Conservation (phyloP, 2,888 invertebrate species). For the Spodoptera littoralis region DNA sequence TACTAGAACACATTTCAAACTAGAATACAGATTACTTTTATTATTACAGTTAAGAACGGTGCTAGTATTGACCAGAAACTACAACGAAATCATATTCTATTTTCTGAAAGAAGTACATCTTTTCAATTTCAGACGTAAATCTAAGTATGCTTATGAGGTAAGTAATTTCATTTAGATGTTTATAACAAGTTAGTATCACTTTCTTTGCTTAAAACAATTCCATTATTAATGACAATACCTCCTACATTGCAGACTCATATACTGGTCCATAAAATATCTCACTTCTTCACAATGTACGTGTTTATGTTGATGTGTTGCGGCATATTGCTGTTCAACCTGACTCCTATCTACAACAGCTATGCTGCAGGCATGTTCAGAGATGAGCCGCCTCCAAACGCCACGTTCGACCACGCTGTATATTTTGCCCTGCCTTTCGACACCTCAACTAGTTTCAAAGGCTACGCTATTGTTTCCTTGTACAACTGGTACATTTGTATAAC, state of each 20-base stretch:
- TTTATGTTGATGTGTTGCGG: not conserved
- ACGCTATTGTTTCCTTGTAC: not conserved
- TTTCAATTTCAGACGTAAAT: conserved; percentile 26
- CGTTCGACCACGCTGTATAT: conserved; percentile 29
- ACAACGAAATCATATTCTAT: conserved; percentile 1
- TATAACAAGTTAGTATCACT: not conserved
- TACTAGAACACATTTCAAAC: too few species aligned
- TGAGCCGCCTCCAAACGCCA: conserved; percentile 17
- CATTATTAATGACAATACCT: not conserved
- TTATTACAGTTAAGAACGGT: conserved; percentile 19
- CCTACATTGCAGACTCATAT: conserved; percentile 33
- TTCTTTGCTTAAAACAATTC: not conserved
- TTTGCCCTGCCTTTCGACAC: conserved; percentile 27
- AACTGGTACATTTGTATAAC: conserved; percentile 12
- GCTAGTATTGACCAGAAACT: conserved; percentile 6
- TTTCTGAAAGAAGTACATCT: conserved; percentile 31
- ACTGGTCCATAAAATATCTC: conserved; percentile 28
- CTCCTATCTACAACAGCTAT: conserved; percentile 28
- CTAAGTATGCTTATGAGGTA: conserved; percentile 32
- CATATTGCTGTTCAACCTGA: conserved; percentile 20
- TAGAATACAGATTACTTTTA: not conserved
- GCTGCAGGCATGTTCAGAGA: conserved; percentile 7
- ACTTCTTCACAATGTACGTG: conserved; percentile 25
- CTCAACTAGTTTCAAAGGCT: conserved; percentile 13
- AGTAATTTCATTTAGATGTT: not conserved